Conservation (phyloP, 2,113 vertebrate genomes). For the Epinephelus cyanopodus region DNA sequence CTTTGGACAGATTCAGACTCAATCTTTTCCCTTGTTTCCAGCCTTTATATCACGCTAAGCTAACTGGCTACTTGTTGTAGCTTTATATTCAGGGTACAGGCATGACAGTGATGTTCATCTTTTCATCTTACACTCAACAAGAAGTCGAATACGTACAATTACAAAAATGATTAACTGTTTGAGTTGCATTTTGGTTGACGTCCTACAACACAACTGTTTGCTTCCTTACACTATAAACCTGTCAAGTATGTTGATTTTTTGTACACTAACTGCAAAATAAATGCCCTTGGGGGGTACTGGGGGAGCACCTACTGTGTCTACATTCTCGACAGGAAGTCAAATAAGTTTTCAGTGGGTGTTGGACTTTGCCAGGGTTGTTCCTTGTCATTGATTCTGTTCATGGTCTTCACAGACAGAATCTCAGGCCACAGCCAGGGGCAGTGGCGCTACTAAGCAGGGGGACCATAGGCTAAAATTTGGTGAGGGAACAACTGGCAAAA, state of each 20-base stretch:
- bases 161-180: neutral
- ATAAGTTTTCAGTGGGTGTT: neutral
- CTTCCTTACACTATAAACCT: neutral
- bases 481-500: too few species aligned
- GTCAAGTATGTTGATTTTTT: neutral
- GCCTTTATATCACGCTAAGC: neutral
- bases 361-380: too few species aligned
- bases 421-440: too few species aligned
- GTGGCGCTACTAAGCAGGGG: too few species aligned
- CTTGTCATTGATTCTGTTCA: too few species aligned
- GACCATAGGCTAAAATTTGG: too few species aligned
- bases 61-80: neutral
- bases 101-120: too few species aligned
- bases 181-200: neutral
- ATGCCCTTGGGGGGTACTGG: neutral
- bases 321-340: too few species aligned
- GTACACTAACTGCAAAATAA: neutral
- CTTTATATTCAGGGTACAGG: neutral
- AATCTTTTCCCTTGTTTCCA: neutral
- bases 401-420: too few species aligned
- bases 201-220: neutral
- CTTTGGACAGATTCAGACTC: too few species aligned
- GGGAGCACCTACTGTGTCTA: neutral
- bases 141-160: neutral
- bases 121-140: neutral